Conservation (phyloP, 1,140 invertebrate genomes). For the Trachelipus rathkii region DNA sequence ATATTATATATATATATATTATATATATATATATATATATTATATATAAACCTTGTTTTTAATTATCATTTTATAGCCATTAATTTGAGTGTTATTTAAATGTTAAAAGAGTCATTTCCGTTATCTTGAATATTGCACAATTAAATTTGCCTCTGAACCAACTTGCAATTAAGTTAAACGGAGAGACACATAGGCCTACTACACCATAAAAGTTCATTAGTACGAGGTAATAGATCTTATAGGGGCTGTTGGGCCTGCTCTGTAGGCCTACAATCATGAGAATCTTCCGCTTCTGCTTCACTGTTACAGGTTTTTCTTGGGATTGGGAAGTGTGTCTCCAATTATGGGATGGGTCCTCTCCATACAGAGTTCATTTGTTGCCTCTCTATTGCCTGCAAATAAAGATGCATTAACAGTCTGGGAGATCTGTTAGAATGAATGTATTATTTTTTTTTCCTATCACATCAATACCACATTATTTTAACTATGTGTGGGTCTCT, state of each 20-base stretch:
- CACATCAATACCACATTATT: neutral
- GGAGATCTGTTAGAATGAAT: too few relatives aligned
- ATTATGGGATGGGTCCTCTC: neutral
- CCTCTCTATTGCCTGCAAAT: neutral
- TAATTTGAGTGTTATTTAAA: too few relatives aligned
- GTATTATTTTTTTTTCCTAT: too few relatives aligned
- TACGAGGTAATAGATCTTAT: neutral
- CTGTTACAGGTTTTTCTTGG: neutral
- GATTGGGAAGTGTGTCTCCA: neutral
- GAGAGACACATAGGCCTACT: neutral
- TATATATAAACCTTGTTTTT: too few relatives aligned
- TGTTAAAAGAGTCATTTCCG: too few relatives aligned
- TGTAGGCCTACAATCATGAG: slow-evolving; percentile 5
- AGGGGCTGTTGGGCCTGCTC: neutral
- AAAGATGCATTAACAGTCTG: too few relatives aligned
- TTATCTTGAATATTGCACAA: neutral
- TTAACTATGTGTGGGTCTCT: neutral
- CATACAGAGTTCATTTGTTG: neutral
- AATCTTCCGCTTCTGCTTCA: neutral
- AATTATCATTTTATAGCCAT: too few relatives aligned
- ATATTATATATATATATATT: too few relatives aligned
- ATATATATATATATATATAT: too few relatives aligned
- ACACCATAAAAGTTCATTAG: slow-evolving; percentile 8
- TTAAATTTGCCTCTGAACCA: neutral
- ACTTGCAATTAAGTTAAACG: slow-evolving; percentile 1